Conservation (phyloP, 2,113 vertebrate genomes). For the Micronycteris hirsuta region DNA sequence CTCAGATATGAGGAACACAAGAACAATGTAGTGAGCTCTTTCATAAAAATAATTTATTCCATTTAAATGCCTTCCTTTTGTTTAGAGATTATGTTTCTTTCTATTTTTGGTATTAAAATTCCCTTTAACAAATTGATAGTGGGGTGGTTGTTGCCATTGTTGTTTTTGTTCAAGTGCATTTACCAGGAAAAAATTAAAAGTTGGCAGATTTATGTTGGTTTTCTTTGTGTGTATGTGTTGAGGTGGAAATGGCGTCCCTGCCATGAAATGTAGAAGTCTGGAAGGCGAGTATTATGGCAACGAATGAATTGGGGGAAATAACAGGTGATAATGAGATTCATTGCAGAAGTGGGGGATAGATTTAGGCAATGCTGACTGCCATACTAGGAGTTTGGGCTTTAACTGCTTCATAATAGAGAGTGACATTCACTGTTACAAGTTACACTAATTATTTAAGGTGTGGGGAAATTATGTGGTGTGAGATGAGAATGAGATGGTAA, state of each 20-base stretch:
- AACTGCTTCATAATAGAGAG: background rate
- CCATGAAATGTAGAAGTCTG: background rate
- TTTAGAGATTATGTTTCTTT: background rate
- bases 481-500: background rate
- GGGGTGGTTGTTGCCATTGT: background rate
- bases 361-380: background rate
- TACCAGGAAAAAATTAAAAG: background rate
- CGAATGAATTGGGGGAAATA: background rate
- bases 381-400: background rate
- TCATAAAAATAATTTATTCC: background rate
- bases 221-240: background rate
- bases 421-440: background rate
- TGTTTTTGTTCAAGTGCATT: background rate
- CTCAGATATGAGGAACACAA: background rate
- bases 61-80: slow-evolving; percentile 17
- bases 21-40: background rate
- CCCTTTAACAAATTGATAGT: background rate
- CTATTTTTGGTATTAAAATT: background rate
- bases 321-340: background rate
- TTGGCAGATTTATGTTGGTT: background rate
- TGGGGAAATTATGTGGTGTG: background rate
- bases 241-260: background rate
- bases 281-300: background rate
- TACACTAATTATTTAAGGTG: background rate
- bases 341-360: background rate